phyloP scores from a whole-genome alignment of 2,888 invertebrate genomes.

The Nebria salina region DNA sequence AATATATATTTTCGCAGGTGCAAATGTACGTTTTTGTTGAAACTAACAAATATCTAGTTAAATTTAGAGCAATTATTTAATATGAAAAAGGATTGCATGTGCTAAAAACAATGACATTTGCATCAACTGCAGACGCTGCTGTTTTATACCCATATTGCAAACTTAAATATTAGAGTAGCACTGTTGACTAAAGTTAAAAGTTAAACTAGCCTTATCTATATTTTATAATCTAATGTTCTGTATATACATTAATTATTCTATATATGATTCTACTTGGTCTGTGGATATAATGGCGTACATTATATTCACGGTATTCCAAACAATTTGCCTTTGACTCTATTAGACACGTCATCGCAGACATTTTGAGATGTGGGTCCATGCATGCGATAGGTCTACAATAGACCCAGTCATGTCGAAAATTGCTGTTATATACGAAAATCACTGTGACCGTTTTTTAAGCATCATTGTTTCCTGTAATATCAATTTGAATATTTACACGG shows the following conservation, averaged over 20 bases:
- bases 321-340: slow-evolving; percentile 32
- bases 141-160: no score
- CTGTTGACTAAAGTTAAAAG: background rate
- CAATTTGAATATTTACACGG: slow-evolving; percentile 23
- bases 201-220: background rate
- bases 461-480: slow-evolving; percentile 32
- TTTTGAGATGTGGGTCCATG: slow-evolving; percentile 12
- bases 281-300: background rate
- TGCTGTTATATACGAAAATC: slow-evolving; percentile 12
- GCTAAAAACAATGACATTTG: no score
- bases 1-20: background rate
- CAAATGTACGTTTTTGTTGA: background rate
- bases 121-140: no score
- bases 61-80: no score
- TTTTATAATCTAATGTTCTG: background rate
- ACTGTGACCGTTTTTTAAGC: slow-evolving; percentile 9
- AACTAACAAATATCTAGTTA: no score
- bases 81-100: no score
- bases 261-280: background rate
- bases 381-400: slow-evolving; percentile 20
- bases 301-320: slow-evolving; percentile 39
- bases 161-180: no score
- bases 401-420: slow-evolving; percentile 36
- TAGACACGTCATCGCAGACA: slow-evolving; percentile 16
- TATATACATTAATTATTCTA: background rate